Evolutionary conservation across 1,140 invertebrate genomes (phyloP).

Genomic region (Chrysomallon squamiferum): DNA sequence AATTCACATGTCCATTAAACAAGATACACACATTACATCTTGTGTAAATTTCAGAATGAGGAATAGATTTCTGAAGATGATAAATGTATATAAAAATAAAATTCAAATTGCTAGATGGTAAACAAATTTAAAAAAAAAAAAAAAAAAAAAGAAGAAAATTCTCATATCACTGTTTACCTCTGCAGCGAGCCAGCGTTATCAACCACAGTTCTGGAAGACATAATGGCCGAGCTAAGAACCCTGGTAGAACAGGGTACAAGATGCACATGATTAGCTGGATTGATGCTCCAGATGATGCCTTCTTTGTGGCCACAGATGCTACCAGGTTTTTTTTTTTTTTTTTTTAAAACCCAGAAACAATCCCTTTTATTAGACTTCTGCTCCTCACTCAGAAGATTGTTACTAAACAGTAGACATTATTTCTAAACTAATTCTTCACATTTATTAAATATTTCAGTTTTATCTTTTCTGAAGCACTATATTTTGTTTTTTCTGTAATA

Average conservation of each 20-base stretch:
- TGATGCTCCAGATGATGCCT: slow-evolving; percentile 96
- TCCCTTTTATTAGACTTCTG: too few species aligned
- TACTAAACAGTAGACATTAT: not conserved
- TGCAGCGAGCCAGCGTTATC: slow-evolving; percentile 50
- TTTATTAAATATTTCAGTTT: not conserved
- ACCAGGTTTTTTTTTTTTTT: slow-evolving; percentile 74
- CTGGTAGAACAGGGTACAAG: slow-evolving; percentile 34
- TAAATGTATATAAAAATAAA: too few species aligned
- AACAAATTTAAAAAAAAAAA: too few species aligned
- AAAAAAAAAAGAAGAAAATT: too few species aligned
- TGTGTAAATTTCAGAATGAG: too few species aligned
- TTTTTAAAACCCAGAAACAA: not conserved
- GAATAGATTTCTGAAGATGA: too few species aligned
- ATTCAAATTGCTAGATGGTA: too few species aligned
- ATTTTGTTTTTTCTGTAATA: too few species aligned
- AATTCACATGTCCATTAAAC: too few species aligned
- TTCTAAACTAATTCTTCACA: not conserved
- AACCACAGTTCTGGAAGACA: slow-evolving; percentile 50
- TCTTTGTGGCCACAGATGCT: slow-evolving; percentile 87
- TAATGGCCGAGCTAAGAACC: slow-evolving; percentile 73
- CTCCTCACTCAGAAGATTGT: too few species aligned
- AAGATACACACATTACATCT: too few species aligned
- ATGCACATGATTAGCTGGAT: slow-evolving; percentile 83
- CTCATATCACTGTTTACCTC: slow-evolving; percentile 7
- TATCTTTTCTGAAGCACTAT: too few species aligned